These are phyloP conservation scores for Hylia prasina DNA, from an alignment of 2,113 vertebrate species.

Conservation along the genomic window DNA sequence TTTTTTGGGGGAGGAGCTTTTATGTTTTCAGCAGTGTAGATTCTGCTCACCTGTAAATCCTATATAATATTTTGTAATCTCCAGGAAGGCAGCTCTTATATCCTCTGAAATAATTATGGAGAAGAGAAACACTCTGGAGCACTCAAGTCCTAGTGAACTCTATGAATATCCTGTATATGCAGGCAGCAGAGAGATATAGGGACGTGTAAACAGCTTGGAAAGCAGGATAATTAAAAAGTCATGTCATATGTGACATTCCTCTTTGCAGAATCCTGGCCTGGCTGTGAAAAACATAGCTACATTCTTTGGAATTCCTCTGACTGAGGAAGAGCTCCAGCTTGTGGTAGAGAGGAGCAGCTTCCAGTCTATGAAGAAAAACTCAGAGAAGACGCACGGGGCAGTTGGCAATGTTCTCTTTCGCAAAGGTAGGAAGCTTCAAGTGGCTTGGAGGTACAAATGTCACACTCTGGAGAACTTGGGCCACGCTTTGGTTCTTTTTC, in stretches of 20 bases:
- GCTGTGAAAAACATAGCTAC: conserved; percentile 37
- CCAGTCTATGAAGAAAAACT: conserved; percentile 57
- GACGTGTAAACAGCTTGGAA: background rate
- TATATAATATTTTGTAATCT: background rate
- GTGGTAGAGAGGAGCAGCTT: conserved; percentile 48
- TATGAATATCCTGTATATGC: background rate
- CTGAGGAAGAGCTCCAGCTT: conserved; percentile 24
- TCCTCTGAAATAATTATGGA: background rate
- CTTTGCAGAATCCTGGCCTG: background rate
- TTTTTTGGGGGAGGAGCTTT: background rate
- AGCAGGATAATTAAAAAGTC: background rate
- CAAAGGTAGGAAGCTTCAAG: conserved; percentile 42
- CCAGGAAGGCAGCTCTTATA: background rate
- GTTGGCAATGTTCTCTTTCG: conserved; percentile 7
- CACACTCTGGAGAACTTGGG: background rate
- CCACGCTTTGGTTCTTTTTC: background rate
- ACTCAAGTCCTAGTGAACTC: background rate
- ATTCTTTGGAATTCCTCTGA: conserved; percentile 37
- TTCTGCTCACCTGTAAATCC: background rate
- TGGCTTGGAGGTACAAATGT: background rate
- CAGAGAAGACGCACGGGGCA: background rate
- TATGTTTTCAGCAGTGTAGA: background rate
- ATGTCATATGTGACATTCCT: background rate
- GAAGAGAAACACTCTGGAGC: background rate
- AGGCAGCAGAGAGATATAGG: background rate